Evolutionary conservation across 2,888 invertebrate species (phyloP).

Genomic region (Tetrapedia diversipes): DNA sequence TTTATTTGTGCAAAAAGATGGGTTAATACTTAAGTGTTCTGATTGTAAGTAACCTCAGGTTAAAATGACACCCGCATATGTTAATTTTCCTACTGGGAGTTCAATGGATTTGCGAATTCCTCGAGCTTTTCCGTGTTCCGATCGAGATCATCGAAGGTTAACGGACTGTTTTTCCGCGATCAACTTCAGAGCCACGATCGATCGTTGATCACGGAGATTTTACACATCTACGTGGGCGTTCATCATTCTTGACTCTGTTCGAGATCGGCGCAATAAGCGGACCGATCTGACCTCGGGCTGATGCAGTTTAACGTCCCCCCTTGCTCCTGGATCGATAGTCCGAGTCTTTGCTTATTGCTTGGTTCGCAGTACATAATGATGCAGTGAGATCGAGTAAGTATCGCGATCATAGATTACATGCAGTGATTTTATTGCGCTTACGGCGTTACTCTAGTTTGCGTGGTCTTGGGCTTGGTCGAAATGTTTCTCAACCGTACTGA

Average conservation of each 20-base stretch:
- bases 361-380: background rate
- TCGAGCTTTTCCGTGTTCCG: constrained; percentile 21
- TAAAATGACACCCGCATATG: no score
- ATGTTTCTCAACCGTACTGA: background rate
- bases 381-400: background rate
- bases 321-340: background rate
- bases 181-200: constrained; percentile 29
- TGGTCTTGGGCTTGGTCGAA: background rate
- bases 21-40: no score
- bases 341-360: background rate
- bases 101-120: background rate
- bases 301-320: constrained; percentile 37
- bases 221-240: constrained; percentile 47
- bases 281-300: constrained; percentile 41
- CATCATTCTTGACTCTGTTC: constrained; percentile 22
- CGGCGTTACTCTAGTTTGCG: background rate
- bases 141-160: constrained; percentile 32
- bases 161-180: constrained; percentile 32
- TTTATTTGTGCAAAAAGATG: no score
- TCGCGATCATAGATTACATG: background rate
- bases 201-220: constrained; percentile 51
- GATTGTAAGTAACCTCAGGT: no score
- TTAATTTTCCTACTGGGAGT: no score
- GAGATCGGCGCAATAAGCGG: constrained; percentile 39
- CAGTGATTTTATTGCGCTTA: background rate